phyloP scores from a whole-genome alignment of 2,888 invertebrate species.

The Hermaeophaga mercurialis region DNA sequence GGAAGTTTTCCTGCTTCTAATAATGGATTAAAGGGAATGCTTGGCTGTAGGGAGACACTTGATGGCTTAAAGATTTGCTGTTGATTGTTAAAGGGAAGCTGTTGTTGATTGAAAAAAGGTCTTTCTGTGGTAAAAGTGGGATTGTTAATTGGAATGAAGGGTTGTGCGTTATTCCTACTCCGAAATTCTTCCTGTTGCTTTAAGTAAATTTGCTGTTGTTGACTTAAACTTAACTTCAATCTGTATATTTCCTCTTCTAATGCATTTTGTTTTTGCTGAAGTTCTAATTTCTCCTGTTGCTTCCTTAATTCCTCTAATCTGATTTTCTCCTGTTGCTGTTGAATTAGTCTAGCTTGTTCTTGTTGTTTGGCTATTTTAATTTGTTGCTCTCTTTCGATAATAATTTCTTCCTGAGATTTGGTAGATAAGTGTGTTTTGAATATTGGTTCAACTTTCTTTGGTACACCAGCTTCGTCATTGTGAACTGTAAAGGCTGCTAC shows the following conservation, averaged over 20 bases:
- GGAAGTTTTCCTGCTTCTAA: conserved; percentile 48
- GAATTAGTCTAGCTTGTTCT: conserved; percentile 31
- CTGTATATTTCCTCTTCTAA: conserved; percentile 73
- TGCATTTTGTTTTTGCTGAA: conserved; percentile 64
- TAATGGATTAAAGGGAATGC: conserved; percentile 56
- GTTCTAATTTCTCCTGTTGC: conserved; percentile 25
- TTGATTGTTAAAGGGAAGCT: conserved; percentile 1
- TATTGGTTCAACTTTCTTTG: conserved; percentile 78
- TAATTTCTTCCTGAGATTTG: conserved; percentile 35
- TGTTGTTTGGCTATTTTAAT: conserved; percentile 18
- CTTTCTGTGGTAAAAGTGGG: conserved; percentile 17
- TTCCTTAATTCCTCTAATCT: conserved; percentile 33
- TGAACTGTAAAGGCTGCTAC: conserved; percentile 87
- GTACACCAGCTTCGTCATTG: conserved; percentile 78
- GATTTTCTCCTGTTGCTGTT: conserved; percentile 36
- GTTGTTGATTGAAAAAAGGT: conserved; percentile 16
- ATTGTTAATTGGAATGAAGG: conserved; percentile 42
- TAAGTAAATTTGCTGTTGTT: conserved; percentile 46
- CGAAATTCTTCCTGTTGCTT: conserved; percentile 61
- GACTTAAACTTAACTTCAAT: conserved; percentile 63
- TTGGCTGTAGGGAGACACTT: conserved; percentile 48
- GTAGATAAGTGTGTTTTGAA: conserved; percentile 58
- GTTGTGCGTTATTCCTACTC: conserved; percentile 54
- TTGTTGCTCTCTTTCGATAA: conserved; percentile 16
- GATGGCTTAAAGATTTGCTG: conserved; percentile 8